phyloP scores from a whole-genome alignment of 1,140 invertebrate species.

The Orussus abietinus region DNA sequence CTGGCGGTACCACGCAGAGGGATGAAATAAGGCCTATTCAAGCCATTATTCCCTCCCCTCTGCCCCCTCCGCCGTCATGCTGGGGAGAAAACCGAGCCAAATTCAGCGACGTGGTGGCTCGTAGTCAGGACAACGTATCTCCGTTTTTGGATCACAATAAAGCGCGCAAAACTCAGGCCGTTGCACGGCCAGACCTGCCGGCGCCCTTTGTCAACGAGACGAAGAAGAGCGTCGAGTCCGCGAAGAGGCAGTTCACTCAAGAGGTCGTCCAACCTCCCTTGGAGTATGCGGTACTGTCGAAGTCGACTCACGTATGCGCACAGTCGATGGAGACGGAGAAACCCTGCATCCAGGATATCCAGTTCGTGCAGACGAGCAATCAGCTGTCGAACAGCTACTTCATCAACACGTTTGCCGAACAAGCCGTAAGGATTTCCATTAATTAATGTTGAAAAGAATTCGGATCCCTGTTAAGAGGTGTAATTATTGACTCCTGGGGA shows the following conservation, averaged over 20 bases:
- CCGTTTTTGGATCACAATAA: constrained; percentile 27
- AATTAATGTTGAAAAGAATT: background rate
- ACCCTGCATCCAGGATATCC: constrained; percentile 19
- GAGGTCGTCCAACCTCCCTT: constrained; percentile 11
- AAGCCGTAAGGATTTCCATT: constrained; percentile 22
- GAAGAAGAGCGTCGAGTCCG: constrained; percentile 24
- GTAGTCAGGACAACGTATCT: constrained; percentile 40
- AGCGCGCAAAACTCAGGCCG: constrained; percentile 13
- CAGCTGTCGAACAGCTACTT: constrained; percentile 42
- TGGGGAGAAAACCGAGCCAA: constrained; percentile 57
- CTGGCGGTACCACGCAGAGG: constrained; percentile 25
- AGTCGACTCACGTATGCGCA: background rate
- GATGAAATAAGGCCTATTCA: constrained; percentile 28
- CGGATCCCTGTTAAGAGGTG: too few species aligned
- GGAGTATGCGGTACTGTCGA: background rate
- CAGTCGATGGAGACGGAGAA: constrained; percentile 20
- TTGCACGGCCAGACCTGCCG: constrained; percentile 8
- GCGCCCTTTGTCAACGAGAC: constrained; percentile 19
- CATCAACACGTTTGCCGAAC: constrained; percentile 37
- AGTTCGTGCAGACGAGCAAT: constrained; percentile 22
- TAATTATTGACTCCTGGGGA: too few species aligned
- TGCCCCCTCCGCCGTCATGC: constrained; percentile 38
- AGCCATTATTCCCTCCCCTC: constrained; percentile 21
- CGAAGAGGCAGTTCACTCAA: constrained; percentile 24
- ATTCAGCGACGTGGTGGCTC: constrained; percentile 60